phyloP scores from a whole-genome alignment of 2,797 vertebrate genomes.

The Lophius americanus region DNA sequence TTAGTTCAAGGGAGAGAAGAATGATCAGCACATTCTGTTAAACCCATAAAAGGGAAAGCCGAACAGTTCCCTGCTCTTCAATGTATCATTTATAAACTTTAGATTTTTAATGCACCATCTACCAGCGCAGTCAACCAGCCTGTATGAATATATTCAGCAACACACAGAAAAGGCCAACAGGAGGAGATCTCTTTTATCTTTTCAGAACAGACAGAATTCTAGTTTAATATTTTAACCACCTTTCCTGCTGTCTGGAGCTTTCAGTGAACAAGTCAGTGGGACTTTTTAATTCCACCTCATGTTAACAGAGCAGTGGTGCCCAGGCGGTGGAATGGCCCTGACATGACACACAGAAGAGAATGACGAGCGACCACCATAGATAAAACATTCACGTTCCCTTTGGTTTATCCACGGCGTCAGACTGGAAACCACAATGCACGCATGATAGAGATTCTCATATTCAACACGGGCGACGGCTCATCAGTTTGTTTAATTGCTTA shows the following conservation, averaged over 20 bases:
- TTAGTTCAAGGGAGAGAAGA: conserved; percentile 57
- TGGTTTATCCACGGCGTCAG: conserved; percentile 37
- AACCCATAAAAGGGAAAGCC: conserved; percentile 60
- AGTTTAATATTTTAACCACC: conserved; percentile 76
- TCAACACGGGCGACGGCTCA: neutral
- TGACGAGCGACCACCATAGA: conserved; percentile 33
- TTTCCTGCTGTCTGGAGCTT: conserved; percentile 44
- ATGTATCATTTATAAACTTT: conserved; percentile 76
- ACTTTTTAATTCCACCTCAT: conserved; percentile 36
- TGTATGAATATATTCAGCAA: conserved; percentile 78
- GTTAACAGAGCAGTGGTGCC: conserved; percentile 47
- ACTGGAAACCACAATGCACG: conserved; percentile 17
- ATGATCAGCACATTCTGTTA: conserved; percentile 57
- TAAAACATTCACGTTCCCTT: conserved; percentile 42
- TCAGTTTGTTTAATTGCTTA: neutral
- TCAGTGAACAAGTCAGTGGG: conserved; percentile 35
- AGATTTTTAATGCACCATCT: conserved; percentile 69
- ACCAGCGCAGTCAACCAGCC: conserved; percentile 62
- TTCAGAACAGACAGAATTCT: conserved; percentile 54
- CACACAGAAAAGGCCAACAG: conserved; percentile 55
- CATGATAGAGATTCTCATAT: conserved; percentile 17
- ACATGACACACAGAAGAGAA: conserved; percentile 41
- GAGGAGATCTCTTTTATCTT: conserved; percentile 73
- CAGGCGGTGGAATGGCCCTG: conserved; percentile 33
- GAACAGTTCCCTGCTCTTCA: conserved; percentile 48